Percentiles rank a stretch among this genome's conserved stretches.
These are phyloP conservation scores for Brachionus sp. DNA, from an alignment of 1,140 invertebrate species.

Conservation along the genomic window DNA sequence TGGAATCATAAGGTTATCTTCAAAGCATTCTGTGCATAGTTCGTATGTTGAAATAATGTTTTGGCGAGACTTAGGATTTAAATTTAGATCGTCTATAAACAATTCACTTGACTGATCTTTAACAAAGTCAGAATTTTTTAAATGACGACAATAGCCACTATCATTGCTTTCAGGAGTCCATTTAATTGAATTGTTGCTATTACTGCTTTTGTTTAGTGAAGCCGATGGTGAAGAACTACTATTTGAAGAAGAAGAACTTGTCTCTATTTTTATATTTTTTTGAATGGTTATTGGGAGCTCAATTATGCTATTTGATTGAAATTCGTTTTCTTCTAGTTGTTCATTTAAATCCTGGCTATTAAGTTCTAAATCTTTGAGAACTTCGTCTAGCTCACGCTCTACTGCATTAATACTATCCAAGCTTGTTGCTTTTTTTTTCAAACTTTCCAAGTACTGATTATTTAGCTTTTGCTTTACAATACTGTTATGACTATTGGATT, in stretches of 20 bases:
- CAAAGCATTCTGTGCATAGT: constrained; percentile 35
- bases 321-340: constrained; percentile 40
- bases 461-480: not conserved
- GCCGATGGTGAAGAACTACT: constrained; percentile 33
- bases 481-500: not conserved
- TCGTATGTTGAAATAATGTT: constrained; percentile 45
- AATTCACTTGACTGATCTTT: not conserved
- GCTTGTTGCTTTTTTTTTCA: constrained; percentile 35
- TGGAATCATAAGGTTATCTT: not conserved
- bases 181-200: constrained; percentile 37
- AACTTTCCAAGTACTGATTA: constrained; percentile 1
- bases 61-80: constrained; percentile 2
- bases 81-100: not conserved
- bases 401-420: constrained; percentile 41
- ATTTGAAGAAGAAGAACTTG: constrained; percentile 25
- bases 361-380: constrained; percentile 38
- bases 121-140: not conserved
- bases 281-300: constrained; percentile 37
- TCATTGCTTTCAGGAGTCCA: not conserved
- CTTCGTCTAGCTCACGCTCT: constrained; percentile 36
- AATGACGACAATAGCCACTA: not conserved
- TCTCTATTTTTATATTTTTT: constrained; percentile 37
- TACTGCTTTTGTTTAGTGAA: constrained; percentile 36
- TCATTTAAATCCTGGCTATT: constrained; percentile 44
- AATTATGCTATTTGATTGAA: constrained; percentile 20